Percentiles rank a stretch among this genome's conserved stretches.
These are phyloP conservation scores for Orchestes rusci DNA, from an alignment of 2,888 invertebrate genomes.

Conservation along the genomic window DNA sequence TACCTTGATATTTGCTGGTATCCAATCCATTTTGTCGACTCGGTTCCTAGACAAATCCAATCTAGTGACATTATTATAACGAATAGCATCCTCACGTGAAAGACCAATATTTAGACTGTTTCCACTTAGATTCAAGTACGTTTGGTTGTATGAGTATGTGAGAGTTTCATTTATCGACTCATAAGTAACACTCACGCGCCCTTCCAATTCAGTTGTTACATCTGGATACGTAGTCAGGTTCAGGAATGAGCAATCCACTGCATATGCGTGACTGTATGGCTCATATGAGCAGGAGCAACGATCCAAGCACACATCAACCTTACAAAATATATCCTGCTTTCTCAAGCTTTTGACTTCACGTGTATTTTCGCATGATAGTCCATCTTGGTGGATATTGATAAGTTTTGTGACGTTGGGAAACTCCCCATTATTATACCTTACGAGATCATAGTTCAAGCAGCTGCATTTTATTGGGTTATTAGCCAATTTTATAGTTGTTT, in stretches of 20 bases:
- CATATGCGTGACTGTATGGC: slow-evolving; percentile 43
- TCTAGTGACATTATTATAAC: slow-evolving; percentile 47
- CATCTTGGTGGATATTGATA: slow-evolving; percentile 26
- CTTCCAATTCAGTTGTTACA: slow-evolving; percentile 15
- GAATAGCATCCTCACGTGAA: slow-evolving; percentile 26
- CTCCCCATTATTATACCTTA: slow-evolving; percentile 47
- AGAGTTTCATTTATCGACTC: no score
- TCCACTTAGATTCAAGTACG: slow-evolving; percentile 31
- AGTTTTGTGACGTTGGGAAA: slow-evolving; percentile 35
- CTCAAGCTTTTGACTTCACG: slow-evolving; percentile 34
- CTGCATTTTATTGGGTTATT: slow-evolving; percentile 58
- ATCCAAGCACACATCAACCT: slow-evolving; percentile 45
- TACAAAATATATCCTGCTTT: slow-evolving; percentile 44
- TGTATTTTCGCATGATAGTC: slow-evolving; percentile 43
- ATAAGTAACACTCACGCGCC: no score
- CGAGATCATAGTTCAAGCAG: slow-evolving; percentile 50
- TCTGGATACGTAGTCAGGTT: slow-evolving; percentile 46
- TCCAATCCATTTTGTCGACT: slow-evolving; percentile 26
- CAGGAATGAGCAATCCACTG: slow-evolving; percentile 50
- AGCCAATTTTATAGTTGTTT: slow-evolving; percentile 41
- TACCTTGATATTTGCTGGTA: slow-evolving; percentile 28
- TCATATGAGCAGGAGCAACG: slow-evolving; percentile 49
- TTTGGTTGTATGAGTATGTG: slow-evolving; percentile 20
- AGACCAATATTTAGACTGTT: slow-evolving; percentile 28
- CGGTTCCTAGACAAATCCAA: slow-evolving; percentile 40